Conservation (phyloP, 2,888 invertebrate species). For the Poecilobothrus nobilitatus region DNA sequence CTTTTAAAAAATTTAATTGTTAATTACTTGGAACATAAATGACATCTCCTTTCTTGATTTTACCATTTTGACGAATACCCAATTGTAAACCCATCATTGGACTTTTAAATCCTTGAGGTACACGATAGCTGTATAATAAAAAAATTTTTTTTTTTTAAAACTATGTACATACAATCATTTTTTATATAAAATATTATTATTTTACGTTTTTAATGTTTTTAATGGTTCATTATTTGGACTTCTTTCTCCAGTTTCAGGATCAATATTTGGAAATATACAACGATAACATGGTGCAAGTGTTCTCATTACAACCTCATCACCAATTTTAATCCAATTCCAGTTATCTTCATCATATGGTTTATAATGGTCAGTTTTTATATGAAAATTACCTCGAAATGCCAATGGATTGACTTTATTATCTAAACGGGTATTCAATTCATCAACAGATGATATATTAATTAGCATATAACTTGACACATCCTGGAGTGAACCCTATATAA, state of each 20-base stretch:
- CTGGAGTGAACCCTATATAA: conserved; percentile 50
- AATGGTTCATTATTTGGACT: conserved; percentile 55
- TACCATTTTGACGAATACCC: conserved; percentile 44
- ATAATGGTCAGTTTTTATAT: conserved; percentile 49
- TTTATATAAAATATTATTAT: not conserved
- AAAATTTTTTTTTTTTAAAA: not conserved
- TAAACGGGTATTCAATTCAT: conserved; percentile 54
- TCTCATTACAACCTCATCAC: conserved; percentile 35
- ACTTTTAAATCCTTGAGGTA: conserved; percentile 16
- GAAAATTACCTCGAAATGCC: conserved; percentile 63
- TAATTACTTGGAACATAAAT: conserved; percentile 40
- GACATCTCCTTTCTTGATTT: conserved; percentile 45
- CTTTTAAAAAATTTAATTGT: too few species aligned
- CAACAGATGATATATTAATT: conserved; percentile 57
- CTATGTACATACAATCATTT: too few species aligned
- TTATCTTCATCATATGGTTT: conserved; percentile 57
- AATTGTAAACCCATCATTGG: conserved; percentile 50
- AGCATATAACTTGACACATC: conserved; percentile 62
- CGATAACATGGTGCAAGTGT: conserved; percentile 42
- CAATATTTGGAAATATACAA: conserved; percentile 62
- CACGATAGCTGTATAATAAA: conserved; percentile 18
- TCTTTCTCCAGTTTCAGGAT: conserved; percentile 57
- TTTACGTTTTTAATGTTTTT: conserved; percentile 55
- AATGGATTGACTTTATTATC: conserved; percentile 46
- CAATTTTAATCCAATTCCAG: conserved; percentile 65